Base-by-base conservation (phyloP, 2,888 invertebrate genomes). In the Alloplasta piceator region DNA sequence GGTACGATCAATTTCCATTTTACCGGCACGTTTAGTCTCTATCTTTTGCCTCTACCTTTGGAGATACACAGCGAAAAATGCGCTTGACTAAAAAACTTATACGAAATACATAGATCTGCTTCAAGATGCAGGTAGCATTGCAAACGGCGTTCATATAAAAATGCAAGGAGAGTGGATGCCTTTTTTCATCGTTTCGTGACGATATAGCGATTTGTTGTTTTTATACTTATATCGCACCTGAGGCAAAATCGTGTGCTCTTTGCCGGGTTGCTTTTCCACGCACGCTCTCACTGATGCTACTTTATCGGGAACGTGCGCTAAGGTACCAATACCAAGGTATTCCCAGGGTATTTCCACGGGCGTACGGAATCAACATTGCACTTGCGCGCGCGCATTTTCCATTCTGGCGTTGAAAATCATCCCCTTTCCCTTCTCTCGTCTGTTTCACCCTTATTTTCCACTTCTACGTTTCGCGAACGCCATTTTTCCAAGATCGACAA, bases 241-340 rank as follows among this genome's bases (percentile, higher is more conserved):
- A 80, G 72, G 66, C 73, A 50, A 77, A 80, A 75, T 74, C 77
- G 76, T 66, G 55, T 63, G 52, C 16, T 39, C 52, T 46, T 63
- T 56, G 26, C 68, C 38, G 46, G 81, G 14, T 61, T 50, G 43
- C 48, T 60, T 58, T 50, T 16, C 55, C 63, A 36, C 63, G 48
- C 16, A 26, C 26, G 26, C 26, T 26, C 26, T 26, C 26, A 26
- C 76, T 14, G 60, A 67, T 61, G 68, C 67, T 56, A 78, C 61
- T 84, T 83, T 83, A 82, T 84, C 82, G 76, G 78, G 46, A 82
- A 84, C 84, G 83, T 84, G 84, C 75, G 38, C 76, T 61, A 72
- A 63, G 71, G 67, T 66, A 26, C 79, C 67, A 78, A 81, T 70
- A 39, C n/a, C n/a, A n/a, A n/a, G n/a, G n/a, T n/a, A n/a, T n/a